These are phyloP conservation scores for Listronotus oregonensis DNA, from an alignment of 1,140 invertebrate genomes.

Conservation along the genomic window DNA sequence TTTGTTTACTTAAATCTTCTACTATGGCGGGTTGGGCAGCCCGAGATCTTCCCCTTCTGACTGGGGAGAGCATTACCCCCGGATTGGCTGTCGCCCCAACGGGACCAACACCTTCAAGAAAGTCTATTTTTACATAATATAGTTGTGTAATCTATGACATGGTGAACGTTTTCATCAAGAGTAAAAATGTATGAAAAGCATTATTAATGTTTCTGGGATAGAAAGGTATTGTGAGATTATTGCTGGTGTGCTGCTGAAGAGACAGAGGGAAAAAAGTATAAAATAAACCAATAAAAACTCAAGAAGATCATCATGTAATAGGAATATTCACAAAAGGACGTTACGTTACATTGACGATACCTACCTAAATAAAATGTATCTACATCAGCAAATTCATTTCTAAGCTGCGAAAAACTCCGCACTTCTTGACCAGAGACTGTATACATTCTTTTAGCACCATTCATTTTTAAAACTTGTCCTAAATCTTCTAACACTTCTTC, in stretches of 20 bases:
- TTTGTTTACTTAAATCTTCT: slow-evolving; percentile 62
- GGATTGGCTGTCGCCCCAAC: slow-evolving; percentile 56
- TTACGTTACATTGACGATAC: slow-evolving; percentile 42
- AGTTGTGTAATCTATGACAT: too few relatives aligned
- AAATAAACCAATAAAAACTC: too few relatives aligned
- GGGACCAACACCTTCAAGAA: slow-evolving; percentile 57
- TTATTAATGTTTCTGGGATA: too few relatives aligned
- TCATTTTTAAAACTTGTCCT: slow-evolving; percentile 90
- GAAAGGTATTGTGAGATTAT: too few relatives aligned
- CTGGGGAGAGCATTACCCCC: slow-evolving; percentile 63
- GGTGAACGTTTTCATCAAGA: too few relatives aligned
- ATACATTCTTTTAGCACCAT: slow-evolving; percentile 86
- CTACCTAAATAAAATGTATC: slow-evolving; percentile 83
- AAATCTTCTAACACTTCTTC: slow-evolving; percentile 93
- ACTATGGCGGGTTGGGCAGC: slow-evolving; percentile 60
- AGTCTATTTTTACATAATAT: too few relatives aligned
- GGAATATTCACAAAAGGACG: too few relatives aligned
- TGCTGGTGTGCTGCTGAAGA: too few relatives aligned
- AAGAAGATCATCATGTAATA: too few relatives aligned
- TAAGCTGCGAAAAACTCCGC: slow-evolving; percentile 87
- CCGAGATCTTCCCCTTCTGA: slow-evolving; percentile 72
- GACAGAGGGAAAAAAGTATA: too few relatives aligned
- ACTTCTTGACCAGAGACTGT: slow-evolving; percentile 90
- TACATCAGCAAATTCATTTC: slow-evolving; percentile 88
- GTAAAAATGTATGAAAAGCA: too few relatives aligned